Evolutionary conservation across 37 sponge, comb jelly and placozoan genomes (phyloP), one percentile per base, ranked within the genome.

Genomic region (Haliclona indistincta): DNA sequence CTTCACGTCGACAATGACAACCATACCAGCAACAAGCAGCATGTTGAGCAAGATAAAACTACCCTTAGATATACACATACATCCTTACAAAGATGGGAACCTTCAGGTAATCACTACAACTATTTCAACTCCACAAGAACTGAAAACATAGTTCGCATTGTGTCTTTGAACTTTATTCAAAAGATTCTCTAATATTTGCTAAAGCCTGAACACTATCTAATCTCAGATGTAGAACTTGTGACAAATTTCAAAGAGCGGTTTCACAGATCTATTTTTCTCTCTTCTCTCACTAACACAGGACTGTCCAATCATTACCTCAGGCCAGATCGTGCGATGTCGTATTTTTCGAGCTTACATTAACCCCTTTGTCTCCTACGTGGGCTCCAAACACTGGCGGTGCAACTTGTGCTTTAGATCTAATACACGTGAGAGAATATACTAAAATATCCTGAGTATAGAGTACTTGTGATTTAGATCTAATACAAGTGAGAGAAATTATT

Each of bases 331-430:
- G 0, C 84, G 99, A 1, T 98, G 99, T 74, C 73, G 88, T 15
- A 79, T 86, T 22, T 98, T 96, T 62, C 76, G 99, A 20, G 73
- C 99, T 23, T 98, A 98, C 87, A 87, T 98, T 43, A 98, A 95
- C 79, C 99, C 99, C 4, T 98, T 73, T 81, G 93, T 90, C 44
- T 32, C 81, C 53, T 87, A 95, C 37, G 61, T 89, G 11, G 86
- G 87, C 70, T 71, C 85, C 0, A 81, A 89, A 13, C 84, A 91
- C 70, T 98, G 99, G 99, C 77, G 88, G 28, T 98, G 99, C 41
- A 98, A 98, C 76, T 74, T 98, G 23, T 98, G 99, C 75, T 91
- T 89, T 62, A 69, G 99, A 54, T 43, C 89, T 1, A 98, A 98
- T 72, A 81, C 88, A 34, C 47, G 92, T 86, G 56, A 77, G 72